phyloP scores from a whole-genome alignment of 1,140 invertebrate species.

The Platyura marginata region DNA sequence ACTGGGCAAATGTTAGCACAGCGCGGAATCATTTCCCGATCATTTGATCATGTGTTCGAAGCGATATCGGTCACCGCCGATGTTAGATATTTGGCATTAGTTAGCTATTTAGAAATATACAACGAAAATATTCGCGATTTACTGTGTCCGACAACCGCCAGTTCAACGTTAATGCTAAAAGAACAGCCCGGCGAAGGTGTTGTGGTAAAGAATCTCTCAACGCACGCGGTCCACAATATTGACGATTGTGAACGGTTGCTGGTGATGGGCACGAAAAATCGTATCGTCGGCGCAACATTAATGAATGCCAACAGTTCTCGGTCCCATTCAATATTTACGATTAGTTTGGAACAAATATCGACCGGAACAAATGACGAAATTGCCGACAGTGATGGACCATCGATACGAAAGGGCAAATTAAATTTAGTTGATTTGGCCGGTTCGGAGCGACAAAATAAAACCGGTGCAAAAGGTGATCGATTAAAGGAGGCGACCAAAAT shows the following conservation, averaged over 20 bases:
- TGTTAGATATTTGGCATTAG: constrained; percentile 68
- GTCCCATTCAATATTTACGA: constrained; percentile 81
- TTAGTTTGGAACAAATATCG: constrained; percentile 63
- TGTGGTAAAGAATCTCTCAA: constrained; percentile 43
- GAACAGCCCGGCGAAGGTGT: constrained; percentile 65
- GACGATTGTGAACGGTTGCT: constrained; percentile 61
- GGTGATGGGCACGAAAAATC: constrained; percentile 54
- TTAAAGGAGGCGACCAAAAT: constrained; percentile 91
- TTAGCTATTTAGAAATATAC: constrained; percentile 90
- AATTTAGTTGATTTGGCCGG: constrained; percentile 69
- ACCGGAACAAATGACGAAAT: constrained; percentile 25
- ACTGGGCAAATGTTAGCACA: constrained; percentile 5
- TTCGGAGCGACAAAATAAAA: constrained; percentile 82
- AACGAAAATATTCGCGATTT: constrained; percentile 76
- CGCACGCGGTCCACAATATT: constrained; percentile 29
- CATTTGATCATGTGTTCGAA: constrained; percentile 85
- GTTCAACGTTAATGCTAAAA: constrained; percentile 43
- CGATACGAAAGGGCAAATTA: constrained; percentile 56
- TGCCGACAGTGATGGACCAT: constrained; percentile 34
- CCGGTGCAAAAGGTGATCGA: constrained; percentile 68
- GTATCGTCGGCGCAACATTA: constrained; percentile 70
- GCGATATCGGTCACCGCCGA: constrained; percentile 65
- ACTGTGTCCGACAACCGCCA: constrained; percentile 21
- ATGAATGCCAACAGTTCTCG: constrained; percentile 86
- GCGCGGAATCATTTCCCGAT: constrained; percentile 66